Conservation (phyloP, 2,113 vertebrate species). For the Probosciger aterrimus region DNA sequence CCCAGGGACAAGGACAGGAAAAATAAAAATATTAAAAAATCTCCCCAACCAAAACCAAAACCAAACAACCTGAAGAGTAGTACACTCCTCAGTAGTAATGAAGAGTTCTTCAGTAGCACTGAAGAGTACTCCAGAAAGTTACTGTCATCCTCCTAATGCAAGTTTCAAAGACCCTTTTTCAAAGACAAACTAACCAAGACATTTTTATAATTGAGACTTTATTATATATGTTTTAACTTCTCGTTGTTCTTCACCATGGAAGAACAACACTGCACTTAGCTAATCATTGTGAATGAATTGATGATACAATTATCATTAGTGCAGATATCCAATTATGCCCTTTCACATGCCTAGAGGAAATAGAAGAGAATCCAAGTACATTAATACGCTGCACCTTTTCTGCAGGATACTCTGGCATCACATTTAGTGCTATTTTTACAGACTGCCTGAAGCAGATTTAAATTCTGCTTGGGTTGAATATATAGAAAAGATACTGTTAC, state of each 20-base stretch:
- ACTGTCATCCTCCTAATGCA: neutral
- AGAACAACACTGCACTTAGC: neutral
- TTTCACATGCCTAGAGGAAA: neutral
- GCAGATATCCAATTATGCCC: neutral
- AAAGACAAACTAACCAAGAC: neutral
- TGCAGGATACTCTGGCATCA: neutral
- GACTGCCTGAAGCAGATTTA: neutral
- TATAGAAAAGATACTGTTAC: conserved; percentile 26
- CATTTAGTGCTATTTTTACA: conserved; percentile 11
- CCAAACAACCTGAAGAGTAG: neutral
- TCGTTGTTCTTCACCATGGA: neutral
- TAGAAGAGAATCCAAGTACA: neutral
- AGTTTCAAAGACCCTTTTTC: neutral
- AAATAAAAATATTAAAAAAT: neutral
- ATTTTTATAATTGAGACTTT: neutral
- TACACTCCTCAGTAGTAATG: no score
- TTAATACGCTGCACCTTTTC: neutral
- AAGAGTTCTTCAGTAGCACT: no score
- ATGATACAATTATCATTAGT: neutral
- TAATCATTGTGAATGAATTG: neutral
- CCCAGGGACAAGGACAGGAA: neutral
- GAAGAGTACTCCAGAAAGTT: neutral
- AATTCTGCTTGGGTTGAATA: conserved; percentile 1
- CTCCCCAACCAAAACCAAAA: neutral
- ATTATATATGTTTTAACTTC: neutral